Evolutionary conservation across 2,113 vertebrate species (phyloP).

Genomic region (Nerophis ophidion): DNA sequence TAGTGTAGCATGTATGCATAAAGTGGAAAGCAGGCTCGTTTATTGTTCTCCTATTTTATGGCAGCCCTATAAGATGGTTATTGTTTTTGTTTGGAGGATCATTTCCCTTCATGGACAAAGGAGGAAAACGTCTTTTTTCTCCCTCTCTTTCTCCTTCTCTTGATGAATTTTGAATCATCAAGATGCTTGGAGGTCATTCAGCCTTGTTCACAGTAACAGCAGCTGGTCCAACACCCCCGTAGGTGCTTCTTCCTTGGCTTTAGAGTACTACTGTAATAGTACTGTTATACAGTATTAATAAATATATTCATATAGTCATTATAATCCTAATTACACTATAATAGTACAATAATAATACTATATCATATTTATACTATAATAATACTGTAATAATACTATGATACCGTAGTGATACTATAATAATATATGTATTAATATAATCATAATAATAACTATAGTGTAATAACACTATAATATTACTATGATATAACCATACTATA

Average conservation of each 20-base stretch:
- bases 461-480: too few species aligned
- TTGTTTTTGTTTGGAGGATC: slow-evolving; percentile 72
- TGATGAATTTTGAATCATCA: slow-evolving; percentile 8
- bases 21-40: slow-evolving; percentile 37
- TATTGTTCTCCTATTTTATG: slow-evolving; percentile 69
- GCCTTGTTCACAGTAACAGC: slow-evolving; percentile 40
- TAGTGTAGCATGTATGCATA: slow-evolving; percentile 20
- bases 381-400: too few species aligned
- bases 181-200: slow-evolving; percentile 47
- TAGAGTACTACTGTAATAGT: slow-evolving; percentile 7
- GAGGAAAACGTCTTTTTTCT: slow-evolving; percentile 47
- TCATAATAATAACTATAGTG: too few species aligned
- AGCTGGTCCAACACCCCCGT: slow-evolving; percentile 52
- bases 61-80: slow-evolving; percentile 68
- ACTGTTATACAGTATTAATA: neutral
- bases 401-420: too few species aligned
- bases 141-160: slow-evolving; percentile 7
- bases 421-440: too few species aligned
- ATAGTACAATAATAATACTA: too few species aligned
- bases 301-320: too few species aligned
- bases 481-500: too few species aligned
- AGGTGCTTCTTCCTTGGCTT: slow-evolving; percentile 37
- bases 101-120: slow-evolving; percentile 62
- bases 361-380: too few species aligned
- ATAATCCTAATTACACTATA: too few species aligned